A percentile compares a stretch with the other conserved stretches of the same genome.
Evolutionary conservation across 2,113 vertebrate genomes (phyloP).

Genomic region (Phrynosoma platyrhinos): DNA sequence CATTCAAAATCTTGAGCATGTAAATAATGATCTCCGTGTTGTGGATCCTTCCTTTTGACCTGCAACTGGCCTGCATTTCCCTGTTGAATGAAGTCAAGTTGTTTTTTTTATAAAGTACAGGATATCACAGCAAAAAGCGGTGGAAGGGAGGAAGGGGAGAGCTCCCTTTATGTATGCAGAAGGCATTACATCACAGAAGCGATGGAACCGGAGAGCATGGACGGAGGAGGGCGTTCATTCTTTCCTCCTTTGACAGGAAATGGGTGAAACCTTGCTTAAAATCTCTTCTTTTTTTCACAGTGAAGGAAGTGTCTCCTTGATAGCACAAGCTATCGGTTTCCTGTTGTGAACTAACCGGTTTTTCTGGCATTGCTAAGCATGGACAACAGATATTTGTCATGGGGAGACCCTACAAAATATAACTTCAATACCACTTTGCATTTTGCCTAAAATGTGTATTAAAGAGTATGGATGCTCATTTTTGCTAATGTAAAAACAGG

Average conservation of each 20-base stretch:
- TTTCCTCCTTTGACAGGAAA: conserved; percentile 89
- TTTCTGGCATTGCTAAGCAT: conserved; percentile 74
- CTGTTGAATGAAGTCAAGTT: too few species aligned
- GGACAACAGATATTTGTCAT: conserved; percentile 60
- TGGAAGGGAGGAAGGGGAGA: too few species aligned
- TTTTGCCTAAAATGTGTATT: not conserved
- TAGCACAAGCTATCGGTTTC: conserved; percentile 90
- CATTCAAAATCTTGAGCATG: too few species aligned
- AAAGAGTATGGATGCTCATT: not conserved
- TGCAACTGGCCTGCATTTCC: too few species aligned
- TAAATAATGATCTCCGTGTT: too few species aligned
- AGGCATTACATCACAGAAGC: conserved; percentile 50
- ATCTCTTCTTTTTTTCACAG: conserved; percentile 85
- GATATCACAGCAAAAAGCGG: too few species aligned
- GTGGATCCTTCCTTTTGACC: too few species aligned
- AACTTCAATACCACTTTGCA: conserved; percentile 27
- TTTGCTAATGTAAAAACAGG: conserved; percentile 7
- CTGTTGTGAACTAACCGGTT: conserved; percentile 86
- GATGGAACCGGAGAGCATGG: conserved; percentile 68
- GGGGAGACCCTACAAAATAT: conserved; percentile 61
- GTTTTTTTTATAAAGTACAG: too few species aligned
- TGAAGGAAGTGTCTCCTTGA: conserved; percentile 92
- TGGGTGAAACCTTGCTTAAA: conserved; percentile 87
- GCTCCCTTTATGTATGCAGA: conserved; percentile 24
- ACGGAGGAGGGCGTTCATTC: conserved; percentile 76